phyloP scores from a whole-genome alignment of 1,140 invertebrate genomes.

The Drusus annulatus region DNA sequence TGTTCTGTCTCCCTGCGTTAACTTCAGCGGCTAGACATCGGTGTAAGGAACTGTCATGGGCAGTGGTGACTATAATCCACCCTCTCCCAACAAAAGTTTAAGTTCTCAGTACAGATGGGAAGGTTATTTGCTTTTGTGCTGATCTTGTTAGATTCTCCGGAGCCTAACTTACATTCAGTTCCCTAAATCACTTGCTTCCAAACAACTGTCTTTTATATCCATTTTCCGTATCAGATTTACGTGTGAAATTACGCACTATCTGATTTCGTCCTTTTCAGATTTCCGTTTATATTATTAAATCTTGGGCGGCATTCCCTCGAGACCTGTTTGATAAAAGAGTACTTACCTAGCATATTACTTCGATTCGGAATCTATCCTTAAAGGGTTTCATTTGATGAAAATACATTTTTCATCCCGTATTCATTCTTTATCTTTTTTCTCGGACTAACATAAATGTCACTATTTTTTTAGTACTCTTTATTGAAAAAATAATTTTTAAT shows the following conservation, averaged over 20 bases:
- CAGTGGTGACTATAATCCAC: not conserved
- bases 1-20: too few relatives aligned
- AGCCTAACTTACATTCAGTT: conserved; percentile 4
- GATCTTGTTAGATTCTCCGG: conserved; percentile 21
- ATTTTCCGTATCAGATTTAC: not conserved
- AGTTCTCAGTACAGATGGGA: not conserved
- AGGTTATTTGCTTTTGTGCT: conserved; percentile 25
- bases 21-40: not conserved
- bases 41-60: not conserved
- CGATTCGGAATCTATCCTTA: not conserved
- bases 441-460: too few relatives aligned
- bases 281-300: conserved; percentile 10
- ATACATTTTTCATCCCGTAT: not conserved
- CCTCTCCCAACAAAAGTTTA: not conserved
- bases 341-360: not conserved
- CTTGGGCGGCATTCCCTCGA: not conserved
- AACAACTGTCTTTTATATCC: conserved; percentile 26
- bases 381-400: conserved; percentile 5
- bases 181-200: conserved; percentile 27
- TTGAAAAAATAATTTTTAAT: too few relatives aligned
- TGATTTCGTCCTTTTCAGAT: conserved; percentile 6
- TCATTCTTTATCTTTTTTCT: too few relatives aligned
- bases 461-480: too few relatives aligned
- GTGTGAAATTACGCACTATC: conserved; percentile 26
- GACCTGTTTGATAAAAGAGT: not conserved